A percentile compares a stretch with the other conserved stretches of the same genome.
Evolutionary conservation across 2,797 vertebrate genomes (phyloP).

Genomic region (Limnodromus scolopaceus): DNA sequence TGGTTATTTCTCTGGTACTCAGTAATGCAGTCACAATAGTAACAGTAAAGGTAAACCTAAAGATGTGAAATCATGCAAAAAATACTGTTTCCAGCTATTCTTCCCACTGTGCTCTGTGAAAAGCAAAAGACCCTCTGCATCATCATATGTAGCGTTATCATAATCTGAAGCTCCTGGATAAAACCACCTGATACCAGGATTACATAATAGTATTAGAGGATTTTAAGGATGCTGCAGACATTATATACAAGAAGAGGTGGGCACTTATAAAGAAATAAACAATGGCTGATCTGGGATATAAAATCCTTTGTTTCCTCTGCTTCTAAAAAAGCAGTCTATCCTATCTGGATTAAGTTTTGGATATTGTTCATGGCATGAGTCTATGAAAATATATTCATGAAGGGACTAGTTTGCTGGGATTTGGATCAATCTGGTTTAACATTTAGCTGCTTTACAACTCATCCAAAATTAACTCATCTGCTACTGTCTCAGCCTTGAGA

Average conservation of each 20-base stretch:
- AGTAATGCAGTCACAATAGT: background rate
- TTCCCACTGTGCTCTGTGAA: background rate
- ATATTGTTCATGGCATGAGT: background rate
- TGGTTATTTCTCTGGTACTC: background rate
- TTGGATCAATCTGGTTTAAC: background rate
- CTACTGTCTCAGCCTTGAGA: background rate
- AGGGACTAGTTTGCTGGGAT: background rate
- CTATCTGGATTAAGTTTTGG: background rate
- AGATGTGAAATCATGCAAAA: background rate
- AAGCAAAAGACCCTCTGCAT: background rate
- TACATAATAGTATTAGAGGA: background rate
- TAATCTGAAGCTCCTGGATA: background rate
- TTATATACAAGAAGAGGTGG: background rate
- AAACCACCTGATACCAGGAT: background rate
- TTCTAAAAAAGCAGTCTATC: background rate
- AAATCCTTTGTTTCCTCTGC: background rate
- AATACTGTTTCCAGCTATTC: background rate
- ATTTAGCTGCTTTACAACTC: background rate
- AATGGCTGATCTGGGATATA: background rate
- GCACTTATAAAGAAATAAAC: background rate
- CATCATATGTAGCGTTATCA: background rate
- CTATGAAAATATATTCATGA: background rate
- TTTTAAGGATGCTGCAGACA: background rate
- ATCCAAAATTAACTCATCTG: background rate
- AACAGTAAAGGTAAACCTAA: background rate